Evolutionary conservation across 2,797 vertebrate species (phyloP), one percentile per base, ranked within the genome.

Genomic region (Miichthys miiuy): DNA sequence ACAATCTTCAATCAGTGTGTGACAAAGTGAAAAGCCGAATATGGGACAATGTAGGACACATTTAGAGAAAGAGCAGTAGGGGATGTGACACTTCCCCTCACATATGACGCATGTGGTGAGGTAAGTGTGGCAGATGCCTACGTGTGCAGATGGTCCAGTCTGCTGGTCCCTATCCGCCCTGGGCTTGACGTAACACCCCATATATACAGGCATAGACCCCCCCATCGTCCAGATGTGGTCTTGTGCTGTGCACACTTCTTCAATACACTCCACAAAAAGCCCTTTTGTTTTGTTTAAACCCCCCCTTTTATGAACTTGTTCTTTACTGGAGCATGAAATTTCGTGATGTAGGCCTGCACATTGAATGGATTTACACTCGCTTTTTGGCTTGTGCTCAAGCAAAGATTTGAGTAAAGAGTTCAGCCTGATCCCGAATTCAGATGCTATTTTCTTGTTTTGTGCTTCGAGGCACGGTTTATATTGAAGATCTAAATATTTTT

Each of bases 51-150:
- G 72, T 80, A 72, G 77, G 75, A 61, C 70, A 80, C 72, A 79
- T 84, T 83, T 74, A 76, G 81, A 80, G 56, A 68, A 85, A 84
- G 68, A 84, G 81, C 60, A 88, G 61, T 58, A 74, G 79, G 83
- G 79, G 80, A 89, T 90, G 83, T 89, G 87, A 89, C 89, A 88
- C 75, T 77, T 79, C 30, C 27, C 67, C 62, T 80, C 78, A 86
- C 86, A 82, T 81, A 89, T 95, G 94, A 95, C 93, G 91, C 93
- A 94, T 89, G 84, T 91, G 81, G 81, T 94, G 91, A 94, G 93
- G 92, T 93, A 91, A 93, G 91, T 89, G 86, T 92, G 87, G 91
- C 88, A 88, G 92, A 91, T 91, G 90, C 88, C 87, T 92, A 86
- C 86, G 89, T 93, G 89, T 92, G 87, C 90, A 89, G 89, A 92